These are phyloP conservation scores for Lycocerus yunnanus DNA, from an alignment of 2,888 invertebrate genomes.

Conservation along the genomic window DNA sequence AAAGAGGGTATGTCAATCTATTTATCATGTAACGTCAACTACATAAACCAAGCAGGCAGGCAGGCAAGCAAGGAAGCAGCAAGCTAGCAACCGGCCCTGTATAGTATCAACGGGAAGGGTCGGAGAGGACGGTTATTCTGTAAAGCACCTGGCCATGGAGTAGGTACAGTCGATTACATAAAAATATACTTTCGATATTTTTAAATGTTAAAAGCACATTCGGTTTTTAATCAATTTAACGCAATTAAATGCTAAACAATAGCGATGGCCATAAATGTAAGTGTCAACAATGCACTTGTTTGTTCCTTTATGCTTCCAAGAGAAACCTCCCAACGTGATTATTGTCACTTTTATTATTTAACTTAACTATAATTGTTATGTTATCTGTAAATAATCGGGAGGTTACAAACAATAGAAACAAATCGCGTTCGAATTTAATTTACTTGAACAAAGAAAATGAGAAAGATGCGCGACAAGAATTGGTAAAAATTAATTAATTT, in stretches of 20 bases:
- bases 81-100: slow-evolving; percentile 42
- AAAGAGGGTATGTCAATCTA: slow-evolving; percentile 38
- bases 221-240: neutral
- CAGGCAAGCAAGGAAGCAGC: no score
- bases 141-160: slow-evolving; percentile 48
- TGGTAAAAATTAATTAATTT: neutral
- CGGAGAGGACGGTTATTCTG: slow-evolving; percentile 48
- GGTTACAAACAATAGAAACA: slow-evolving; percentile 17
- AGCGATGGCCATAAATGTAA: neutral
- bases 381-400: slow-evolving; percentile 15
- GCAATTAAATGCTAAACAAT: neutral
- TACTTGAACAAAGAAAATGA: slow-evolving; percentile 16
- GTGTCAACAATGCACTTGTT: neutral
- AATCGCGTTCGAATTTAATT: slow-evolving; percentile 10
- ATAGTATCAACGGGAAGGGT: slow-evolving; percentile 36
- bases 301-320: neutral
- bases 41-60: slow-evolving; percentile 35
- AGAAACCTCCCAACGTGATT: neutral
- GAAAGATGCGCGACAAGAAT: slow-evolving; percentile 23
- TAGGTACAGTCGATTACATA: slow-evolving; percentile 45
- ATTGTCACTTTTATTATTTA: slow-evolving; percentile 21
- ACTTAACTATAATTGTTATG: slow-evolving; percentile 19
- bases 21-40: slow-evolving; percentile 51
- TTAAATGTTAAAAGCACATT: neutral
- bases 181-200: slow-evolving; percentile 37